Conservation (phyloP, 1,140 invertebrate species). For the Drosophila parvula region DNA sequence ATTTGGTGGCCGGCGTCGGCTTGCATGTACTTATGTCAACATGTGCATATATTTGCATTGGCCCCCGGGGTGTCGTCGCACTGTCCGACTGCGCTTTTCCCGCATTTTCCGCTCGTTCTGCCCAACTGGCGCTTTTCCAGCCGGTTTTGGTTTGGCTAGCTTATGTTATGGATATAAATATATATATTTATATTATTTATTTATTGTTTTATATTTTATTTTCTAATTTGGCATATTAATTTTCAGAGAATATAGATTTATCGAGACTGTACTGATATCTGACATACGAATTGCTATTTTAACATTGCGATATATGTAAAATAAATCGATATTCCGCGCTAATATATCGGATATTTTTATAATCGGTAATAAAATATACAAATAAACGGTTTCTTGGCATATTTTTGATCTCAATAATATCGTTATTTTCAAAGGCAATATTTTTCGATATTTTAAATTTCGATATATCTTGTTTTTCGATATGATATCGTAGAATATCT, state of each 20-base stretch:
- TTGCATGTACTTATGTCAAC: slow-evolving; percentile 63
- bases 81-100: slow-evolving; percentile 66
- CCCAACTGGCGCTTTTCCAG: neutral
- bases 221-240: neutral
- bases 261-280: neutral
- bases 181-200: neutral
- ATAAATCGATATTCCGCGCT: too few species aligned
- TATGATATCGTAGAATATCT: neutral
- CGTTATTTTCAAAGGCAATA: neutral
- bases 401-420: too few species aligned
- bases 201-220: neutral
- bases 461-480: rapidly evolving
- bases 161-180: neutral
- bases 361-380: too few species aligned
- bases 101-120: slow-evolving; percentile 2
- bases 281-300: neutral
- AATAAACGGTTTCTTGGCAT: too few species aligned
- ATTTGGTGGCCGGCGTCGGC: slow-evolving; percentile 30
- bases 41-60: slow-evolving; percentile 73
- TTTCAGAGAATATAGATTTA: too few species aligned
- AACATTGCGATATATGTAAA: neutral
- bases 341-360: too few species aligned
- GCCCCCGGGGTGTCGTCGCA: slow-evolving; percentile 48
- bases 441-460: neutral
- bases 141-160: neutral